Percentiles rank a stretch among this genome's conserved stretches.
Evolutionary conservation across 2,888 invertebrate species (phyloP).

Genomic region (Catonia carolina): DNA sequence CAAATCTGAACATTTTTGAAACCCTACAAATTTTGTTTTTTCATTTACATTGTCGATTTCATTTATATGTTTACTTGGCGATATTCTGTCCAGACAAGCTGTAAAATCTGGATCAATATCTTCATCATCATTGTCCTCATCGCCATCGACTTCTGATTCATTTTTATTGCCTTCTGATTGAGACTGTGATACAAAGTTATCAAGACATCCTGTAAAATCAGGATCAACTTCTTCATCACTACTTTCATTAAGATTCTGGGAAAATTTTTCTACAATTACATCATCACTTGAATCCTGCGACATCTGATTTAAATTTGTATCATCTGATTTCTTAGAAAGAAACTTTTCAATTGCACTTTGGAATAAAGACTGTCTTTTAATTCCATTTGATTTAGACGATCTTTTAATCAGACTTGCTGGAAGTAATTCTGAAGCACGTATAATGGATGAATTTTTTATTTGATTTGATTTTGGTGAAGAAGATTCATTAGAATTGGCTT

Average conservation of each 20-base stretch:
- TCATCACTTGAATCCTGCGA: no score
- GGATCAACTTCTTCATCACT: constrained; percentile 37
- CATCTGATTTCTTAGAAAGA: constrained; percentile 40
- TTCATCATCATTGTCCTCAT: constrained; percentile 23
- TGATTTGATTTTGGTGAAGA: not conserved
- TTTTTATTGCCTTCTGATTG: constrained; percentile 11
- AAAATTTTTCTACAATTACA: constrained; percentile 33
- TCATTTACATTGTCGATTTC: not conserved
- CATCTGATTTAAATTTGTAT: not conserved
- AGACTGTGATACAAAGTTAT: not conserved
- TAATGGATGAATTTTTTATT: constrained; percentile 18
- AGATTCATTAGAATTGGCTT: not conserved
- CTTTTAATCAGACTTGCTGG: constrained; percentile 13
- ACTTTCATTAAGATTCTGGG: constrained; percentile 41
- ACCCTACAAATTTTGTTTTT: not conserved
- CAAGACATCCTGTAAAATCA: not conserved
- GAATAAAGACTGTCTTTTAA: constrained; percentile 46
- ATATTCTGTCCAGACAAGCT: not conserved
- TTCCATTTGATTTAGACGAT: constrained; percentile 40
- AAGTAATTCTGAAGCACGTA: constrained; percentile 30
- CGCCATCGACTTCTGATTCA: not conserved
- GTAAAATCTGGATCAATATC: constrained; percentile 18
- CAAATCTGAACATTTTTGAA: constrained; percentile 1
- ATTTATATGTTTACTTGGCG: not conserved
- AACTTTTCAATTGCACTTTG: constrained; percentile 48